Conservation (phyloP, 2,113 vertebrate species). For the Phaetusa simplex region DNA sequence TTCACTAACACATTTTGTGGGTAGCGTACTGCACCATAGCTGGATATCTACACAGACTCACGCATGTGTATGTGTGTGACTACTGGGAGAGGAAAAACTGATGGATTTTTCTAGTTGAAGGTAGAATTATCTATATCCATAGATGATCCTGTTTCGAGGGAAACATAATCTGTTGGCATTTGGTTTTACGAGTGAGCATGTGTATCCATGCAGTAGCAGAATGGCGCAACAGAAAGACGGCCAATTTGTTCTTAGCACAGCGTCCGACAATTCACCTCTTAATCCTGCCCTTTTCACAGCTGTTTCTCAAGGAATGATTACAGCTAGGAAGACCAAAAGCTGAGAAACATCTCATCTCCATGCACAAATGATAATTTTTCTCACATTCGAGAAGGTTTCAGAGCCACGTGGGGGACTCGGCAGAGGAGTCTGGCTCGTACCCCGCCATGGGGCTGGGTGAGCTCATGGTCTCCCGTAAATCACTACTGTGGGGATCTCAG, state of each 20-base stretch:
- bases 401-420: neutral
- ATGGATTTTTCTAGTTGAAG: neutral
- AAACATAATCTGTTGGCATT: neutral
- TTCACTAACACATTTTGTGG: neutral
- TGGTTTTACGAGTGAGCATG: neutral
- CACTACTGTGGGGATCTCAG: neutral
- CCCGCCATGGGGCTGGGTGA: neutral
- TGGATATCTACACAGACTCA: neutral
- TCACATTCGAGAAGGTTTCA: neutral
- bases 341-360: neutral
- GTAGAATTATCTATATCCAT: neutral
- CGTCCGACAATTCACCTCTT: neutral
- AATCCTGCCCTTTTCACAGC: neutral
- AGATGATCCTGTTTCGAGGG: neutral
- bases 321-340: neutral
- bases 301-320: neutral
- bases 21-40: neutral
- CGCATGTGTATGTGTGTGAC: neutral
- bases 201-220: neutral
- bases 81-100: neutral
- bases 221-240: neutral
- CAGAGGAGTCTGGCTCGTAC: neutral
- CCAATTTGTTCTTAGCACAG: neutral
- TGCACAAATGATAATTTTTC: neutral
- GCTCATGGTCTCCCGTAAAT: neutral